phyloP scores from a whole-genome alignment of 2,888 invertebrate species.

The Linhomoeus sp. region DNA sequence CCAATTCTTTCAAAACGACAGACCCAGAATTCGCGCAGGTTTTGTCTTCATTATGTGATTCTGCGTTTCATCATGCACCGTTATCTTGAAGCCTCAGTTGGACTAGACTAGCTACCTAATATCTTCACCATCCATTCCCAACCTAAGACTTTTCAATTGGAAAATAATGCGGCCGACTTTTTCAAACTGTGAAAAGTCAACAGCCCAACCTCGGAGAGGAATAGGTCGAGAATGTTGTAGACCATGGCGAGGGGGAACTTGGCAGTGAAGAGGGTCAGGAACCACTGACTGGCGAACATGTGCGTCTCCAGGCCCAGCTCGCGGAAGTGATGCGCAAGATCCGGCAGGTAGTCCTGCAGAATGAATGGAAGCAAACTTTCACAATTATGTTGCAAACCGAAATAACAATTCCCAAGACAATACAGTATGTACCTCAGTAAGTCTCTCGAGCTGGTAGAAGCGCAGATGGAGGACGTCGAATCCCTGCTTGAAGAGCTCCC shows the following conservation, averaged over 20 bases:
- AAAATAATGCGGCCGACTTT: too few species aligned
- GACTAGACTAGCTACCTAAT: too few species aligned
- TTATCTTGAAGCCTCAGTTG: too few species aligned
- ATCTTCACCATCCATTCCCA: too few species aligned
- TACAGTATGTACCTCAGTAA: constrained; percentile 64
- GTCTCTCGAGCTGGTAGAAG: constrained; percentile 74
- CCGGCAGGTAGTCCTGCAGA: constrained; percentile 33
- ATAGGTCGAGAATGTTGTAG: constrained; percentile 89
- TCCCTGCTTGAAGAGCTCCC: constrained; percentile 85
- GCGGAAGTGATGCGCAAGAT: constrained; percentile 34
- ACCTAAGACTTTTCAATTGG: too few species aligned
- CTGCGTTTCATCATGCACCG: too few species aligned
- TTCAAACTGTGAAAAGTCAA: too few species aligned
- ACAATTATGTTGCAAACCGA: too few species aligned
- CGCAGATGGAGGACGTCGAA: constrained; percentile 86
- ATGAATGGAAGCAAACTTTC: neutral
- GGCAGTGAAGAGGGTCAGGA: constrained; percentile 95
- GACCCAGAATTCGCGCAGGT: too few species aligned
- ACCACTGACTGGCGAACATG: constrained; percentile 99
- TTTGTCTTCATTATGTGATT: too few species aligned
- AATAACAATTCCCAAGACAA: too few species aligned
- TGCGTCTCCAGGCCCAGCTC: constrained; percentile 70
- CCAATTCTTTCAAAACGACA: neutral
- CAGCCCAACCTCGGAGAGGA: constrained; percentile 49
- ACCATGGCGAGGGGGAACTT: constrained; percentile 90